Percentiles rank a stretch among this genome's conserved stretches.
Conservation (phyloP, 2,888 invertebrate genomes). For the Mactromeris polynyma region DNA sequence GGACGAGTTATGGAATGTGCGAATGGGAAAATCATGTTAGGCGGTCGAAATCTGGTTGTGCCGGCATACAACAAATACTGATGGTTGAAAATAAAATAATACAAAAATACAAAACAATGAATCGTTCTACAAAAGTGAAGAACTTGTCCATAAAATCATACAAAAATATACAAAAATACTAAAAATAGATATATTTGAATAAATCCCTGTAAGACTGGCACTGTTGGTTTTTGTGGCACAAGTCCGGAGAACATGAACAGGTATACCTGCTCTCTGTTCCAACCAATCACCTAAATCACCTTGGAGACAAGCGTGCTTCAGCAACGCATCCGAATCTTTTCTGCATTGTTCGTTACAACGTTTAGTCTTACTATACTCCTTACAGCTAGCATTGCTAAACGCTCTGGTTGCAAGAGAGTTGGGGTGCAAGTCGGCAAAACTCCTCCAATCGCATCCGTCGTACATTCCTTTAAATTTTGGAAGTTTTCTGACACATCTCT, state of each 20-base stretch:
- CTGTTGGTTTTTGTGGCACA: conserved; percentile 9
- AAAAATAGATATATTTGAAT: background rate
- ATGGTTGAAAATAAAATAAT: background rate
- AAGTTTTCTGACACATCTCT: conserved; percentile 70
- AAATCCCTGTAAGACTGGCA: background rate
- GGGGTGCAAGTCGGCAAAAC: conserved; percentile 42
- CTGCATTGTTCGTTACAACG: conserved; percentile 66
- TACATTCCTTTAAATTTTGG: conserved; percentile 64
- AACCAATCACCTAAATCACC: conserved; percentile 72
- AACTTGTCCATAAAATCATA: conserved; percentile 6
- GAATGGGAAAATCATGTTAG: too few relatives aligned
- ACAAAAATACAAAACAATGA: background rate
- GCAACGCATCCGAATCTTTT: conserved; percentile 51
- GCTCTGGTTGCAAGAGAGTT: conserved; percentile 20
- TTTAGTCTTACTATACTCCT: conserved; percentile 31
- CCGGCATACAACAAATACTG: too few relatives aligned
- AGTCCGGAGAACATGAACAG: conserved; percentile 1
- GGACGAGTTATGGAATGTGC: too few relatives aligned
- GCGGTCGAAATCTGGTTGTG: too few relatives aligned
- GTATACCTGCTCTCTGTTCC: background rate
- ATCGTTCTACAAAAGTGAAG: background rate
- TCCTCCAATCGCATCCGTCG: conserved; percentile 66
- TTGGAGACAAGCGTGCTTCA: conserved; percentile 68
- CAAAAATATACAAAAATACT: background rate
- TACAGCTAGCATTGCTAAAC: conserved; percentile 49